These are phyloP conservation scores for Equus przewalskii DNA, from an alignment of 2,113 vertebrate species.

Conservation along the genomic window DNA sequence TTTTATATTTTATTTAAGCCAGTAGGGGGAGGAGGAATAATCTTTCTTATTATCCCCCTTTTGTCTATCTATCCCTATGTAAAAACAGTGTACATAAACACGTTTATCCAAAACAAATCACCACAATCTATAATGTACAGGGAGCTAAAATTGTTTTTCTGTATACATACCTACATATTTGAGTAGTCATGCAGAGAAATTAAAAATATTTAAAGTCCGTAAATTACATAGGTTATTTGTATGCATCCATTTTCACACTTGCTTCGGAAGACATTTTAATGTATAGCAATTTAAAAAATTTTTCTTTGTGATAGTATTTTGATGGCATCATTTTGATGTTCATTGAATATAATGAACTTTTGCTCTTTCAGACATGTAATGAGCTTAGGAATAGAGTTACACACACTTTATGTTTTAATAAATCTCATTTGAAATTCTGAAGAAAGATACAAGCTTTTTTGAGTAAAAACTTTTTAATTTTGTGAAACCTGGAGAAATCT, in stretches of 20 bases:
- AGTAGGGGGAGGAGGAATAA: background rate
- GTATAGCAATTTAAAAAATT: background rate
- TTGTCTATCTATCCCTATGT: background rate
- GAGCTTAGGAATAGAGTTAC: background rate
- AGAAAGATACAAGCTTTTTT: background rate
- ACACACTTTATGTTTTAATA: background rate
- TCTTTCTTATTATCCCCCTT: background rate
- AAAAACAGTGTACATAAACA: background rate
- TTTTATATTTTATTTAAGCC: background rate
- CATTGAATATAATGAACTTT: background rate
- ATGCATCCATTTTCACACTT: background rate
- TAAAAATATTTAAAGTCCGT: background rate
- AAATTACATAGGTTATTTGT: background rate
- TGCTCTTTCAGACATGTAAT: background rate
- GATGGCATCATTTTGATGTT: background rate
- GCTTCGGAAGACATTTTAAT: background rate
- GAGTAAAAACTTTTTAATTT: conserved; percentile 4
- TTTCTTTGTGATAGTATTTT: background rate
- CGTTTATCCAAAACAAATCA: background rate
- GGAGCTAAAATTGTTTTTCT: conserved; percentile 23
- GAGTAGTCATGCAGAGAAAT: background rate
- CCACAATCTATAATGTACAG: background rate
- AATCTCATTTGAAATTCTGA: conserved; percentile 28
- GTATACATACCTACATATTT: background rate
- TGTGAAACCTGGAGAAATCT: background rate